phyloP scores from a whole-genome alignment of 2,888 invertebrate genomes.

The Hypselothyrea guttata region DNA sequence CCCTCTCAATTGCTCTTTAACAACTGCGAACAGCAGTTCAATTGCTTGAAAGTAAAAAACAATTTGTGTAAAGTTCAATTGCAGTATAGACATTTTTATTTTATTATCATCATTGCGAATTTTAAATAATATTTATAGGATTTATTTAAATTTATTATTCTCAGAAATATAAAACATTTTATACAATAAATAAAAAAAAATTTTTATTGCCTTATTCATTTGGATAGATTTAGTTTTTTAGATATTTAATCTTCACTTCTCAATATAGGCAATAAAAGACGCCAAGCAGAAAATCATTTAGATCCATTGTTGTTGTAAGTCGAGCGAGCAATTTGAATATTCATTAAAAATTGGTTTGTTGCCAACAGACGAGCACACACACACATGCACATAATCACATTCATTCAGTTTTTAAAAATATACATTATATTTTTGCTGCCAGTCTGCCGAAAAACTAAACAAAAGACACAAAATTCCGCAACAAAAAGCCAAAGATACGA shows the following conservation, averaged over 20 bases:
- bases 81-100: conserved; percentile 12
- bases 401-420: conserved; percentile 45
- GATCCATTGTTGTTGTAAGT: neutral
- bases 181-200: no score
- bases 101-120: no score
- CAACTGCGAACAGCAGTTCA: conserved; percentile 38
- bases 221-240: no score
- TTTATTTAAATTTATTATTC: no score
- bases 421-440: conserved; percentile 12
- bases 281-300: conserved; percentile 13
- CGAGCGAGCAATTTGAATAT: conserved; percentile 8
- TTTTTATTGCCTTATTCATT: no score
- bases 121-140: no score
- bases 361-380: conserved; percentile 36
- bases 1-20: neutral
- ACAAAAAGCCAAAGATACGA: conserved; percentile 29
- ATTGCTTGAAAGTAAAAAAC: conserved; percentile 36
- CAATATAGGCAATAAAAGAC: neutral
- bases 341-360: conserved; percentile 38
- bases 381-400: conserved; percentile 29
- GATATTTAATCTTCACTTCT: neutral
- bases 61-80: conserved; percentile 14
- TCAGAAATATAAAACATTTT: no score
- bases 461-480: conserved; percentile 18
- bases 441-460: conserved; percentile 17